These are phyloP conservation scores for Hydractinia symbiolongicarpus DNA, from an alignment of 30 jellyfish, hydroid and myxozoan species.

Conservation along the genomic window DNA sequence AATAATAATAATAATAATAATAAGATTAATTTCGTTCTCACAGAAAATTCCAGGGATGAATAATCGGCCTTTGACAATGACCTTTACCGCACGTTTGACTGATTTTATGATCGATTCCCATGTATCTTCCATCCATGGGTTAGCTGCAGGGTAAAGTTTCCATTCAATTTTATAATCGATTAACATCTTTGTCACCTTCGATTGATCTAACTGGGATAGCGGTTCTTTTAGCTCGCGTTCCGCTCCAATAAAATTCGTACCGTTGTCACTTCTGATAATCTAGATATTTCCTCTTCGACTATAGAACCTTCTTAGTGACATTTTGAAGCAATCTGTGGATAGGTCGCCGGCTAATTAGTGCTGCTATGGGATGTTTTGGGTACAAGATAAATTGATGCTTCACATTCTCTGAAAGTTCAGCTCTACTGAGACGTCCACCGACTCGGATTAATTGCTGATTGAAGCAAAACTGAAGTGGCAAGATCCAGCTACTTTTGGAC, in stretches of 20 bases:
- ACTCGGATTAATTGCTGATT: conserved; percentile 14
- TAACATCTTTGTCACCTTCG: too few species aligned
- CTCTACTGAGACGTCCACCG: conserved; percentile 20
- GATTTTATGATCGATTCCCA: conserved; percentile 7
- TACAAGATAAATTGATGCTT: conserved; percentile 16
- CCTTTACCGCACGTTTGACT: conserved; percentile 27
- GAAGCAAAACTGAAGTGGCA: neutral
- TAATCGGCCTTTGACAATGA: neutral
- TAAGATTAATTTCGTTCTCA: too few species aligned
- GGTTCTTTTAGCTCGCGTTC: too few species aligned
- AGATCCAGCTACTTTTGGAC: neutral
- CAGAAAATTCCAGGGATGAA: too few species aligned
- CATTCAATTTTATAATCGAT: neutral
- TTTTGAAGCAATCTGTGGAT: neutral
- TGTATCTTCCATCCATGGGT: conserved; percentile 36
- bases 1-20: too few species aligned
- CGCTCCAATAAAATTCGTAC: neutral
- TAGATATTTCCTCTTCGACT: neutral
- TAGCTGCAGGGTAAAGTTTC: conserved; percentile 19
- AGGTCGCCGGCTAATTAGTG: neutral
- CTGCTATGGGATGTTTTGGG: neutral
- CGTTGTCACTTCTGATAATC: conserved; percentile 1
- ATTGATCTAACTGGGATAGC: too few species aligned
- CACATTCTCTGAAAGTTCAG: neutral
- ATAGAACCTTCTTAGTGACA: neutral